These are phyloP conservation scores for Phocides pigmalion DNA, from an alignment of 1,140 invertebrate species.

Conservation along the genomic window DNA sequence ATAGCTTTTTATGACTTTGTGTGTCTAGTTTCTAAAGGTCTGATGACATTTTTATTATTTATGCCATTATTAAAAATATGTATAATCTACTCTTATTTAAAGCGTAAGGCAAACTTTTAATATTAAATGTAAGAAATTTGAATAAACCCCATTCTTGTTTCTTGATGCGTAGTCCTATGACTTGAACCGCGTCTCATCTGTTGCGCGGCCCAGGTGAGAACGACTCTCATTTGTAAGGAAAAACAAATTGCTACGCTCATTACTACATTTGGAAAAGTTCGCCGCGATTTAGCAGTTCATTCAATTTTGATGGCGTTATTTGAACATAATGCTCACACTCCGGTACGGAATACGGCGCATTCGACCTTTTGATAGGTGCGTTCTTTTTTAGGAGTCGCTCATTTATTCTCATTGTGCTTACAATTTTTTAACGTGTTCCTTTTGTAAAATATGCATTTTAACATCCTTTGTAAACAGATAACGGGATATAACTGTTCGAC, in stretches of 20 bases:
- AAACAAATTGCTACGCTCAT: slow-evolving; percentile 66
- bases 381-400: slow-evolving; percentile 18
- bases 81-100: too few species aligned
- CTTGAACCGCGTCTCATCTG: slow-evolving; percentile 53
- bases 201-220: slow-evolving; percentile 64
- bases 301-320: slow-evolving; percentile 44
- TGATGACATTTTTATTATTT: too few species aligned
- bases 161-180: slow-evolving; percentile 31
- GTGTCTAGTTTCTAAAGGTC: too few species aligned
- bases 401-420: slow-evolving; percentile 25
- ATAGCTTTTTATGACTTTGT: too few species aligned
- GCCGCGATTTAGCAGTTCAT: slow-evolving; percentile 36
- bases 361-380: slow-evolving; percentile 22
- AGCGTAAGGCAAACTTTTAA: too few species aligned
- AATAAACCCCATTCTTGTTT: too few species aligned
- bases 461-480: slow-evolving; percentile 23
- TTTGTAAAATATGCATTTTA: slow-evolving; percentile 8
- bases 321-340: slow-evolving; percentile 16
- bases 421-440: slow-evolving; percentile 18
- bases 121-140: too few species aligned
- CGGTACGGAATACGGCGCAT: slow-evolving; percentile 14
- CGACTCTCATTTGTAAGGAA: slow-evolving; percentile 59
- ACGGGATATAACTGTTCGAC: slow-evolving; percentile 17
- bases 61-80: too few species aligned
- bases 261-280: slow-evolving; percentile 45